Evolutionary conservation across 2,888 invertebrate species (phyloP), one percentile per base, ranked within the genome.

Genomic region (Orthosia incerta): DNA sequence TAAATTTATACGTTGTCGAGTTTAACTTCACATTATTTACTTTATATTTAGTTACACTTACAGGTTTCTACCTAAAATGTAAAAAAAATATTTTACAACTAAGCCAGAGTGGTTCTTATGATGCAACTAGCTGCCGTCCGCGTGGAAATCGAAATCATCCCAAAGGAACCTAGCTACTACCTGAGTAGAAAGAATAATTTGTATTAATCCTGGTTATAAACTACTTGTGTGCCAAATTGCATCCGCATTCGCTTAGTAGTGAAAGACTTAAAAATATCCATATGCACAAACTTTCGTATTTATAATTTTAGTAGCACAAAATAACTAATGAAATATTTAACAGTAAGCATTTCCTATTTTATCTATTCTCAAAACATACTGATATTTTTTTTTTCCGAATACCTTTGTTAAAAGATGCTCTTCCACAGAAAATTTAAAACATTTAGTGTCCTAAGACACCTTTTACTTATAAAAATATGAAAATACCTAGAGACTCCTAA

Each of bases 1-100:
- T 85, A 83, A 83, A 70, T 73, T 76, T 67, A 70, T 61, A 67
- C 69, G 48, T 62, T 72, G 76, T 69, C 50, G 64, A 56, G 68
- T 76, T 70, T 66, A 65, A 66, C 79, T 77, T 73, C 20, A 60
- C 51, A 53, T 66, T 85, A 75, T 82, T 75, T 79, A 67, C 48
- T 50, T 66, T 46, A 62, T 39, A 26, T 65, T 78, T 65, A 55
- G 55, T 69, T 69, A 83, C 62, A 69, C 45, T 76, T 62, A 18
- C 16, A 31, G 23, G 45, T 56, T 56, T 26, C 13, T 69, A 4
- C 53, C 18, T 60, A 18, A 26, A 59, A 69, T 18, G 2, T 7
- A 26, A 45, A 31, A 5, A 18, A 23, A 55, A 15, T 31, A 15
- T 45, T 51, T 50, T 46, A 46, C 3, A 3, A 3, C 4, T 31